phyloP scores from a whole-genome alignment of 2,113 vertebrate genomes.

The Chaetorhynchus papuensis region DNA sequence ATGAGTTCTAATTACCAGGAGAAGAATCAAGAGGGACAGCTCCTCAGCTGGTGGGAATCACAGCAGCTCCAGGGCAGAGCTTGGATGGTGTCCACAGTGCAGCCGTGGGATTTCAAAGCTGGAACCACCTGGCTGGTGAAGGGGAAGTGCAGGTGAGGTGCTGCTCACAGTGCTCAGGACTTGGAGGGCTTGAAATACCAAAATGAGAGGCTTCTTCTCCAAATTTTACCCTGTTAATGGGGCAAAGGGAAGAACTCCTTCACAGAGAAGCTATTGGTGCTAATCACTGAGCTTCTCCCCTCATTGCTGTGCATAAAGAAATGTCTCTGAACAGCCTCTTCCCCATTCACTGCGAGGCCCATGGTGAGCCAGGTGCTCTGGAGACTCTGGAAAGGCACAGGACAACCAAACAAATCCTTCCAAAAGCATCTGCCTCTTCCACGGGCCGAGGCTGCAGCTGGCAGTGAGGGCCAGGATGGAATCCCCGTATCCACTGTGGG shows the following conservation, averaged over 20 bases:
- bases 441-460: background rate
- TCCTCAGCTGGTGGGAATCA: background rate
- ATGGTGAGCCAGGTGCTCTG: background rate
- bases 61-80: background rate
- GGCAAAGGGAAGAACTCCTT: background rate
- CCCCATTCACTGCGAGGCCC: background rate
- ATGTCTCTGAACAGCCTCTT: background rate
- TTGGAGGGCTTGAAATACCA: background rate
- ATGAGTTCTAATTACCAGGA: slow-evolving; percentile 23
- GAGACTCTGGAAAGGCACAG: background rate
- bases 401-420: background rate
- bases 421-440: background rate
- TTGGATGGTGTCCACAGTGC: background rate
- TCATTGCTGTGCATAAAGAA: background rate
- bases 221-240: background rate
- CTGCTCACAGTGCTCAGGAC: background rate
- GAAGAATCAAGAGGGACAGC: background rate
- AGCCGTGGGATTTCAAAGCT: background rate
- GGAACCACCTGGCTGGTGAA: background rate
- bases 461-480: background rate
- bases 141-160: background rate
- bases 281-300: background rate
- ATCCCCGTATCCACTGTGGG: background rate
- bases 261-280: background rate
- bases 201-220: background rate